These are phyloP conservation scores for Macheiramphus alcinus DNA, from an alignment of 2,113 vertebrate species.

Conservation along the genomic window DNA sequence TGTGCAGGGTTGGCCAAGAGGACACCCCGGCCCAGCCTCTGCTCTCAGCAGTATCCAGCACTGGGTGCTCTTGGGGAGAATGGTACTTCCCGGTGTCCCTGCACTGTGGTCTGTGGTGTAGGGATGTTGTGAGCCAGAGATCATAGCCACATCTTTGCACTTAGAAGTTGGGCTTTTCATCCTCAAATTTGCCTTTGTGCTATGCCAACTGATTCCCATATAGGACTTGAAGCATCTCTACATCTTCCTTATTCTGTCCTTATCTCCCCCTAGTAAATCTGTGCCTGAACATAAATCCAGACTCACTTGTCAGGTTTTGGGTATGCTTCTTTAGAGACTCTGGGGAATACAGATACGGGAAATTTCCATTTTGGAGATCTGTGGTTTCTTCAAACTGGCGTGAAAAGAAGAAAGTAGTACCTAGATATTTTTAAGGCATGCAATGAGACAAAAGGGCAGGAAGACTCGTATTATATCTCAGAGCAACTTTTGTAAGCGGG, in stretches of 20 bases:
- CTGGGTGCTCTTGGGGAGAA: background rate
- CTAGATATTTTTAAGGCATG: background rate
- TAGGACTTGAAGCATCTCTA: background rate
- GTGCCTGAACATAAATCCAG: background rate
- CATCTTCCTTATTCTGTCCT: background rate
- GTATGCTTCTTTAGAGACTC: background rate
- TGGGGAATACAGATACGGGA: background rate
- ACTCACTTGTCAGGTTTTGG: background rate
- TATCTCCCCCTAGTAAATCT: background rate
- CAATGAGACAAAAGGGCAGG: background rate
- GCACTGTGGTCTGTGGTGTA: background rate
- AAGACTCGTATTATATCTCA: background rate
- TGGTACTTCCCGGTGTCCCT: background rate
- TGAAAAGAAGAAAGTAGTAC: background rate
- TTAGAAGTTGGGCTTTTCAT: background rate
- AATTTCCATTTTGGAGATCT: background rate
- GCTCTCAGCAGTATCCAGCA: background rate
- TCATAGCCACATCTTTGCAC: background rate
- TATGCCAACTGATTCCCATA: accelerated
- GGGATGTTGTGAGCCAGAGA: background rate
- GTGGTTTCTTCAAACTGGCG: background rate
- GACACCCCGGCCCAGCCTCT: background rate
- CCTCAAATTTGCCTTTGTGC: background rate
- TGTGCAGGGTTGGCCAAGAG: background rate
- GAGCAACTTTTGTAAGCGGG: background rate